These are phyloP conservation scores for Thecocarcelia acutangulata DNA, from an alignment of 2,888 invertebrate species.

Conservation along the genomic window DNA sequence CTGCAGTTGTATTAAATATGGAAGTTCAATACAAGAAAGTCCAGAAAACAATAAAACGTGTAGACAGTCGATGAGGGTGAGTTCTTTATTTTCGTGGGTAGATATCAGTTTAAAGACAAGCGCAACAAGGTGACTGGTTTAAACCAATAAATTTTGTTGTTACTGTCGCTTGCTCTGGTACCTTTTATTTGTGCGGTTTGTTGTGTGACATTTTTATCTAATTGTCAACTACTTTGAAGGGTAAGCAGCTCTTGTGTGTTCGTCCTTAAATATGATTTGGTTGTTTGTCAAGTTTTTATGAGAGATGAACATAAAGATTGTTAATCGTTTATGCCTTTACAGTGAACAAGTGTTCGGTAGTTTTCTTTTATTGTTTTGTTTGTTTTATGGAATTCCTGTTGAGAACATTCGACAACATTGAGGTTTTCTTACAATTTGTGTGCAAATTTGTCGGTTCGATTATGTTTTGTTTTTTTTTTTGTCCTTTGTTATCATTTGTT, in stretches of 20 bases:
- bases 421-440: constrained; percentile 39
- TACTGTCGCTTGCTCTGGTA: constrained; percentile 65
- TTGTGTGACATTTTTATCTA: constrained; percentile 81
- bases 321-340: constrained; percentile 62
- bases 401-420: constrained; percentile 63
- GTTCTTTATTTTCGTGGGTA: background rate
- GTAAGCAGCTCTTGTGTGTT: constrained; percentile 17
- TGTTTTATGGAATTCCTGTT: constrained; percentile 17
- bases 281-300: constrained; percentile 54
- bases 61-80: constrained; percentile 41
- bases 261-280: constrained; percentile 46
- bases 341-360: constrained; percentile 30
- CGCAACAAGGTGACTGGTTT: constrained; percentile 29
- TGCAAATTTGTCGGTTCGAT: constrained; percentile 60
- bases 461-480: background rate
- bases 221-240: constrained; percentile 74
- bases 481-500: constrained; percentile 3
- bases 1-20: constrained; percentile 51
- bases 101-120: constrained; percentile 14
- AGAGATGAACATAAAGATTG: constrained; percentile 67
- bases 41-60: background rate
- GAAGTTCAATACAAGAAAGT: constrained; percentile 14
- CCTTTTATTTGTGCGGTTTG: constrained; percentile 73
- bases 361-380: constrained; percentile 22
- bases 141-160: constrained; percentile 72